Conservation (phyloP, 2,113 vertebrate species). For the Phalacrocorax aristotelis region DNA sequence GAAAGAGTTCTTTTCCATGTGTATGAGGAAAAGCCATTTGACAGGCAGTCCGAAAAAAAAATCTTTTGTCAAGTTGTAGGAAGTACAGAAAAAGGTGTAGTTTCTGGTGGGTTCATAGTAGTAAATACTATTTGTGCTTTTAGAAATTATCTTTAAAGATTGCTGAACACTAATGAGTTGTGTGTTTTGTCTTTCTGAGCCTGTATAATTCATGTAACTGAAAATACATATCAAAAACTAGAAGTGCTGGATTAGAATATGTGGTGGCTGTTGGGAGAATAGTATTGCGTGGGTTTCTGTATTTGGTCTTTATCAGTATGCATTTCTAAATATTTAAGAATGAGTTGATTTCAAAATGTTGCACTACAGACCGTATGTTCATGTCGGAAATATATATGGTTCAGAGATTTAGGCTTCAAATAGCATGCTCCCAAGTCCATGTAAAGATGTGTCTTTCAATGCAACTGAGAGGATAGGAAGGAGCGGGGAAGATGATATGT, state of each 20-base stretch:
- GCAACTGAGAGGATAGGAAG: neutral
- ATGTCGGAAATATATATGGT: neutral
- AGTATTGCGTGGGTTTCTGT: neutral
- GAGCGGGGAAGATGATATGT: neutral
- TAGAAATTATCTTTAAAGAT: neutral
- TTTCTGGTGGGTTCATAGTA: neutral
- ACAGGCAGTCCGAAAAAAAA: neutral
- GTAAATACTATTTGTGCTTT: neutral
- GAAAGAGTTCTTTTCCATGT: neutral
- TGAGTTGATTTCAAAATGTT: neutral
- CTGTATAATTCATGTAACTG: neutral
- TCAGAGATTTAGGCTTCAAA: neutral
- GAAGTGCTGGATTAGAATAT: neutral
- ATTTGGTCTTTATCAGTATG: neutral
- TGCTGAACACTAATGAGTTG: neutral
- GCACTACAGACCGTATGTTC: neutral
- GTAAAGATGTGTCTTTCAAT: neutral
- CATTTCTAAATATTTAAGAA: neutral
- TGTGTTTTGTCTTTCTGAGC: neutral
- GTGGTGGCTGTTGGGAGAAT: neutral
- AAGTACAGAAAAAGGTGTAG: neutral
- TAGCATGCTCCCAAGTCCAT: neutral
- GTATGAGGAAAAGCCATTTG: neutral
- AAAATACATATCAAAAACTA: neutral
- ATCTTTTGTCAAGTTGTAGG: neutral